Percentiles rank a stretch among this genome's conserved stretches.
phyloP scores from a whole-genome alignment of 2,888 invertebrate genomes.

The Rambutsinella grinnellia region DNA sequence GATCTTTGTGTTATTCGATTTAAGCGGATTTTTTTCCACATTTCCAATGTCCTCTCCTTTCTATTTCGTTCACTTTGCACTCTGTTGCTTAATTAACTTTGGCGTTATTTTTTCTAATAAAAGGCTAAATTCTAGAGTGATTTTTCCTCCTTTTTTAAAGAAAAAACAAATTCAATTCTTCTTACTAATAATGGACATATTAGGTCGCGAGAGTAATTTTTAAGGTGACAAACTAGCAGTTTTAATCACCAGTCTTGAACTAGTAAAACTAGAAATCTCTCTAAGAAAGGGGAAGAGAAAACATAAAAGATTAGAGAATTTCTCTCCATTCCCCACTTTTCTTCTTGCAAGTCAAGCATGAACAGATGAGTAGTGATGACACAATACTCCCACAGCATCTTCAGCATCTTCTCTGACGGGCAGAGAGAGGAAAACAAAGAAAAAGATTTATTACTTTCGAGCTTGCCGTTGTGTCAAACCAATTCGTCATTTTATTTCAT shows the following conservation, averaged over 20 bases:
- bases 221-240: no score
- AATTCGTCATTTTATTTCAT: not conserved
- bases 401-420: not conserved
- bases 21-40: constrained; percentile 6
- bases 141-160: no score
- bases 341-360: constrained; percentile 18
- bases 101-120: no score
- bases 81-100: no score
- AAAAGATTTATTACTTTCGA: not conserved
- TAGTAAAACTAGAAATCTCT: no score
- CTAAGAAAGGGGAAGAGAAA: not conserved
- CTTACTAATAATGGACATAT: no score
- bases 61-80: not conserved
- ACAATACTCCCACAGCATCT: not conserved
- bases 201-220: no score
- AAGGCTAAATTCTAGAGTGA: no score
- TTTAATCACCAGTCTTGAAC: no score
- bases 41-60: not conserved
- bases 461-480: not conserved
- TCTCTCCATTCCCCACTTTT: not conserved
- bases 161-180: no score
- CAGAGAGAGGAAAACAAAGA: no score
- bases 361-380: not conserved
- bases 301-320: not conserved
- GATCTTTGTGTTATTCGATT: constrained; percentile 10